Evolutionary conservation across 1,140 invertebrate species (phyloP).

Genomic region (Carcinoscorpius rotundicauda): DNA sequence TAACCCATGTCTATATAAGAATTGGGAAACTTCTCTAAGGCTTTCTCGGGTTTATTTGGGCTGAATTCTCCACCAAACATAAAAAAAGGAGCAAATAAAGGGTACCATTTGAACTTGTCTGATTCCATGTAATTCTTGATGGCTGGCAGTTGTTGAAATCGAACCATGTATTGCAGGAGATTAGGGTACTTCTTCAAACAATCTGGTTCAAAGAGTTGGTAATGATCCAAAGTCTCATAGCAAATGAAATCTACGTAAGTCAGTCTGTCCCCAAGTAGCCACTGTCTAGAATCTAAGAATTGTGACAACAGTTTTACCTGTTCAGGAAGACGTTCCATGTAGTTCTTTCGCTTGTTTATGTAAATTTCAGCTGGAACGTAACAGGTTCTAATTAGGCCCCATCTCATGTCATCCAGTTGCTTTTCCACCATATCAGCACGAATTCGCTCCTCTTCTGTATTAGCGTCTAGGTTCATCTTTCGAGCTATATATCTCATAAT

Average conservation of each 20-base stretch:
- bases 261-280: background rate
- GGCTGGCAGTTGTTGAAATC: constrained; percentile 29
- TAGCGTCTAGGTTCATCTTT: background rate
- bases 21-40: no score
- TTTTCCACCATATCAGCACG: background rate
- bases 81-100: constrained; percentile 8
- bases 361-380: background rate
- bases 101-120: constrained; percentile 28
- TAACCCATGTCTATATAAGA: no score
- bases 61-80: background rate
- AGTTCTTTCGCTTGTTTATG: background rate
- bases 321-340: background rate
- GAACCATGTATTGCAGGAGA: constrained; percentile 32
- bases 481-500: background rate
- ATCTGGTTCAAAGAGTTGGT: constrained; percentile 29
- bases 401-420: background rate
- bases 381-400: background rate
- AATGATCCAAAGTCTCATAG: constrained; percentile 38
- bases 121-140: constrained; percentile 33
- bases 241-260: constrained; percentile 36
- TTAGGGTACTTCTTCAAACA: constrained; percentile 32
- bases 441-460: background rate
- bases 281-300: background rate
- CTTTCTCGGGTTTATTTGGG: no score
- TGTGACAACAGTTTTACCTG: background rate